Evolutionary conservation across 1,140 invertebrate genomes (phyloP).

Genomic region (Cyphomyrmex costatus): DNA sequence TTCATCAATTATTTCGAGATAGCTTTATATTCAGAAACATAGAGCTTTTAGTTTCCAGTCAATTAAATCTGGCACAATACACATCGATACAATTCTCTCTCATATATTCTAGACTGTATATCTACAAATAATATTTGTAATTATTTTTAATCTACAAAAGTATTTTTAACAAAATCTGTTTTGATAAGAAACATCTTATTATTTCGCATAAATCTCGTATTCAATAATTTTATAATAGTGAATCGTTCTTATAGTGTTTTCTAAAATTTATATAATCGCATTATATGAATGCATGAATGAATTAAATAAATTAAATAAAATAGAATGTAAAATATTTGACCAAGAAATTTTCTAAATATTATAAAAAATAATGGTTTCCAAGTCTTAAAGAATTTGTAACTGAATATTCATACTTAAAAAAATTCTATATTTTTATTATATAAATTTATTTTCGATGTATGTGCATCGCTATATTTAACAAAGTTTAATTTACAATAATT

Average conservation of each 20-base stretch:
- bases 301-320: background rate
- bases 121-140: background rate
- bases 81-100: background rate
- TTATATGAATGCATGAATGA: background rate
- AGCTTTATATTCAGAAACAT: constrained; percentile 8
- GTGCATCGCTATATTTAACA: background rate
- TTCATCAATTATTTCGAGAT: constrained; percentile 41
- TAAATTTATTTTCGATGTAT: background rate
- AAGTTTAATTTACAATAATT: background rate
- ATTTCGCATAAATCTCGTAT: background rate
- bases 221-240: background rate
- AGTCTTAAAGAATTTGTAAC: background rate
- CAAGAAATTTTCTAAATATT: background rate
- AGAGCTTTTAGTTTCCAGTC: background rate
- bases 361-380: background rate
- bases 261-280: background rate
- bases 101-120: background rate
- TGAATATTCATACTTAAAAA: background rate
- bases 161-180: constrained; percentile 14
- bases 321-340: background rate
- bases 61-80: constrained; percentile 11
- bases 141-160: background rate
- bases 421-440: background rate
- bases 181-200: background rate
- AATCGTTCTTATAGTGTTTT: background rate